Evolutionary conservation across 2,113 vertebrate species (phyloP).

Genomic region (Tenrec ecaudatus): DNA sequence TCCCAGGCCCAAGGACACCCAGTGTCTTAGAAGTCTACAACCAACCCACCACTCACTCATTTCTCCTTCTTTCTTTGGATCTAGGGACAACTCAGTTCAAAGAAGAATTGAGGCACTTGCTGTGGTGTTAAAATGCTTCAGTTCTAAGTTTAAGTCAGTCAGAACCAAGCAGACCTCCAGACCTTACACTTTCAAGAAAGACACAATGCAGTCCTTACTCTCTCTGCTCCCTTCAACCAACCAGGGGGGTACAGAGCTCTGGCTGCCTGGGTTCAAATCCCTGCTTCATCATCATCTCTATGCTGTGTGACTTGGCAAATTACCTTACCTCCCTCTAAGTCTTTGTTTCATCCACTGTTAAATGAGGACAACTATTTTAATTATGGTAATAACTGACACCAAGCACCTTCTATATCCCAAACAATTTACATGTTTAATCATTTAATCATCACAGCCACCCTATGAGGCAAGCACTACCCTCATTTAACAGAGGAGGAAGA

Average conservation of each 20-base stretch:
- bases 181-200: neutral
- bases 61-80: constrained; percentile 7
- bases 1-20: neutral
- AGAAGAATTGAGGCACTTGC: neutral
- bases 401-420: constrained; percentile 21
- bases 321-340: neutral
- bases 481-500: constrained; percentile 43
- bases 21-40: neutral
- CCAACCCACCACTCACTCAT: constrained; percentile 11
- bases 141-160: neutral
- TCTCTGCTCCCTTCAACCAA: constrained; percentile 2
- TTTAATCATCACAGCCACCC: neutral
- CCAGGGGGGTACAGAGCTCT: neutral
- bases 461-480: neutral
- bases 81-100: constrained; percentile 5
- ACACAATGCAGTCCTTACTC: neutral
- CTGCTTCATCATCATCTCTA: neutral
- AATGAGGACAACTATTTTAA: constrained; percentile 49
- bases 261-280: neutral
- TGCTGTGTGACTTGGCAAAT: constrained; percentile 21
- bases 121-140: constrained; percentile 12
- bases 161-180: neutral
- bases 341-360: constrained; percentile 52
- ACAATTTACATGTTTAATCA: neutral
- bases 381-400: constrained; percentile 22